These are phyloP conservation scores for Xanthorhoe designata DNA, from an alignment of 2,888 invertebrate species.

Conservation along the genomic window DNA sequence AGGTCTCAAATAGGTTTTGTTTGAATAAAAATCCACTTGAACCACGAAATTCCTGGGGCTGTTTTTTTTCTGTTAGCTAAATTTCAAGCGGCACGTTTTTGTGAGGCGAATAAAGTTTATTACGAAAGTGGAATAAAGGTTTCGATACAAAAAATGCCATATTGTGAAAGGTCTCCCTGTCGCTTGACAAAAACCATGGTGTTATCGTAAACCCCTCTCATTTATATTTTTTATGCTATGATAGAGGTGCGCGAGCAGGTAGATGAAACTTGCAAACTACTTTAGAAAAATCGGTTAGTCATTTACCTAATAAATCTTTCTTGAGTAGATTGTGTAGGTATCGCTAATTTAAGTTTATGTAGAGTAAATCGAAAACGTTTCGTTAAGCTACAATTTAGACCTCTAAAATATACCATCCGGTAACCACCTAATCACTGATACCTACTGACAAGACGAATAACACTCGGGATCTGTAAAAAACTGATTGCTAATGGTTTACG, in stretches of 20 bases:
- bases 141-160: slow-evolving; percentile 72
- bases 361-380: too few species aligned
- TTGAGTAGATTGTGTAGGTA: background rate
- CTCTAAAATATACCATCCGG: too few species aligned
- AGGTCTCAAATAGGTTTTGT: slow-evolving; percentile 5
- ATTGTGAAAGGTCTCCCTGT: slow-evolving; percentile 79
- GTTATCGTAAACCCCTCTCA: slow-evolving; percentile 75
- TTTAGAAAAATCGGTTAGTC: slow-evolving; percentile 11
- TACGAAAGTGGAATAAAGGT: slow-evolving; percentile 78
- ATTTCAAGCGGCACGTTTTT: slow-evolving; percentile 48
- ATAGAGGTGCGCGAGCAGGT: slow-evolving; percentile 76
- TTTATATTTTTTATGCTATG: slow-evolving; percentile 75
- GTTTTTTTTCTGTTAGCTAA: slow-evolving; percentile 37
- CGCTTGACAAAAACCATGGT: slow-evolving; percentile 78
- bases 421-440: too few species aligned
- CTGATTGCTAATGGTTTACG: too few species aligned
- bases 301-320: too few species aligned
- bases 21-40: slow-evolving; percentile 30
- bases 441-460: too few species aligned
- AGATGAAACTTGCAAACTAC: slow-evolving; percentile 74
- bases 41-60: slow-evolving; percentile 33
- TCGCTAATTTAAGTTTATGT: background rate
- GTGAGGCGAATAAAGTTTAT: slow-evolving; percentile 81
- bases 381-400: too few species aligned
- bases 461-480: too few species aligned